These are phyloP conservation scores for Notamacropus eugenii DNA, from an alignment of 2,797 vertebrate species.

Conservation along the genomic window DNA sequence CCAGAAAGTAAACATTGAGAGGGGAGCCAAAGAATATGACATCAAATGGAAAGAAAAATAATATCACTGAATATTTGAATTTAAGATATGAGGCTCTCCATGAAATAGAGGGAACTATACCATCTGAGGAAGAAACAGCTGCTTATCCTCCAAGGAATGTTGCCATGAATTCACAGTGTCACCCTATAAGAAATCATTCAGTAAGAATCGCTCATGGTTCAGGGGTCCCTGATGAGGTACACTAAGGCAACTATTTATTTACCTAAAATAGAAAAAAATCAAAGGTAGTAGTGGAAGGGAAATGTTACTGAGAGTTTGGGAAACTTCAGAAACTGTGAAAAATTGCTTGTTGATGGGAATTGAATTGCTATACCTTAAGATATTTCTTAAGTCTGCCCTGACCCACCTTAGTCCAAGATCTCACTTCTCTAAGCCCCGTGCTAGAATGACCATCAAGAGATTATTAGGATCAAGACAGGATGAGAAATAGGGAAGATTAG, in stretches of 20 bases:
- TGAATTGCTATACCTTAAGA: background rate
- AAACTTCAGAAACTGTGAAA: background rate
- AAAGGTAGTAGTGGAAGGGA: background rate
- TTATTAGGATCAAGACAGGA: background rate
- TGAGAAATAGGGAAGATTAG: background rate
- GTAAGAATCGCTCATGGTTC: background rate
- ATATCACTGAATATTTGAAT: background rate
- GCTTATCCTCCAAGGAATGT: background rate
- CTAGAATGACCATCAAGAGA: background rate
- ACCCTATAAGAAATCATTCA: background rate
- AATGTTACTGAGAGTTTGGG: background rate
- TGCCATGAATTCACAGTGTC: background rate
- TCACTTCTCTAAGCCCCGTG: background rate
- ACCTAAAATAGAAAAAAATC: background rate
- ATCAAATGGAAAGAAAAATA: background rate
- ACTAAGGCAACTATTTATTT: background rate
- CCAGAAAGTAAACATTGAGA: background rate
- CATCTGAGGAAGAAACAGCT: background rate
- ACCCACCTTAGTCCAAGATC: background rate
- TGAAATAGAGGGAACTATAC: background rate
- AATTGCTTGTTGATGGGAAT: background rate
- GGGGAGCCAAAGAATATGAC: background rate
- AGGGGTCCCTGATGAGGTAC: background rate
- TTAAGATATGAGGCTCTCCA: background rate
- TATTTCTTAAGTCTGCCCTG: background rate